phyloP scores from a whole-genome alignment of 2,797 vertebrate species.

The Enteromius thamalakanensis region DNA sequence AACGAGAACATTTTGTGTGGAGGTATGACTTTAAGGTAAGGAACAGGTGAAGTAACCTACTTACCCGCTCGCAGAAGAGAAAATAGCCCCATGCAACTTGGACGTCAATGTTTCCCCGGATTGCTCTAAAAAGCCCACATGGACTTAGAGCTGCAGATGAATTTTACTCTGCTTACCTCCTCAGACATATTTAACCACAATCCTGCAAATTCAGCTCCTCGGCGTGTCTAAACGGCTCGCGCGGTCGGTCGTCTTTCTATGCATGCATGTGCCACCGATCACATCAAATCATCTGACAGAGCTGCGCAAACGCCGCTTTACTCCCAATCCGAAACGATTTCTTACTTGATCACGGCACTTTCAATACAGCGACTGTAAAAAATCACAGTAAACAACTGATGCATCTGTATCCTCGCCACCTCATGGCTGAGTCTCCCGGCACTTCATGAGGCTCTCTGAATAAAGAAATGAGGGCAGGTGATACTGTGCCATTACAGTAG shows the following conservation, averaged over 20 bases:
- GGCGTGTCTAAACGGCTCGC: conserved; percentile 2
- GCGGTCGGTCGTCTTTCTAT: neutral
- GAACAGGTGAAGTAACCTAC: conserved; percentile 36
- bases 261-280: neutral
- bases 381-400: neutral
- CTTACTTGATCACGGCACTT: neutral
- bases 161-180: neutral
- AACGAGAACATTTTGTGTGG: neutral
- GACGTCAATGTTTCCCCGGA: conserved; percentile 31
- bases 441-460: conserved; percentile 1
- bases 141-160: neutral
- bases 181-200: neutral
- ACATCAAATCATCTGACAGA: neutral
- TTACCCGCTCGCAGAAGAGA: conserved; percentile 55
- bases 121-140: conserved; percentile 32
- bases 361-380: neutral
- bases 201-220: conserved; percentile 1
- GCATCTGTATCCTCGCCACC: neutral
- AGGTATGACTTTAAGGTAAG: neutral
- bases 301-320: conserved; percentile 7
- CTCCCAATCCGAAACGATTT: neutral
- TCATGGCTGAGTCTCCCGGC: neutral
- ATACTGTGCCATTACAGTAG: conserved; percentile 4
- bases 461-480: conserved; percentile 31
- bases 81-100: conserved; percentile 60